Evolutionary conservation across 2,888 invertebrate species (phyloP).

Genomic region (Galerucella calmariensis): DNA sequence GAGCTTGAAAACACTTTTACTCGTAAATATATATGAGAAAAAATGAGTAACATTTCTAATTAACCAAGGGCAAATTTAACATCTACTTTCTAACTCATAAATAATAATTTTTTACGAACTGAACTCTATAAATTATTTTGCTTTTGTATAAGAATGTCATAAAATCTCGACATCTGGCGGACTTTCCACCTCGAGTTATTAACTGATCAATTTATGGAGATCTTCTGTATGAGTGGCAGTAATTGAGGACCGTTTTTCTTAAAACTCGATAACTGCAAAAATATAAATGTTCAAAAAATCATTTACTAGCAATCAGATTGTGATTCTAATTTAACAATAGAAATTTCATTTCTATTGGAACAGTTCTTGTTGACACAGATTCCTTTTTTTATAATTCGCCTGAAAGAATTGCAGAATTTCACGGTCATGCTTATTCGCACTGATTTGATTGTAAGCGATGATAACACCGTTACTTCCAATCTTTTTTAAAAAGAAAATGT

Average conservation of each 20-base stretch:
- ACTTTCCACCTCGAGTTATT: background rate
- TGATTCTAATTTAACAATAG: background rate
- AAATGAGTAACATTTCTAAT: background rate
- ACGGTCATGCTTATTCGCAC: constrained; percentile 13
- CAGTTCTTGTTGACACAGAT: background rate
- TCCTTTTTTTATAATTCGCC: background rate
- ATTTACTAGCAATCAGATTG: no score
- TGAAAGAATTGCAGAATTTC: constrained; percentile 7
- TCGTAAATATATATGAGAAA: background rate
- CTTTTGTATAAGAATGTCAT: background rate
- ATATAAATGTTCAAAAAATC: no score
- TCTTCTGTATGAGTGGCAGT: background rate
- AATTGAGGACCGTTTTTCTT: no score
- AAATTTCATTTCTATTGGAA: background rate
- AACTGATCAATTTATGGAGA: background rate
- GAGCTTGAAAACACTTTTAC: constrained; percentile 7
- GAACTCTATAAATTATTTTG: background rate
- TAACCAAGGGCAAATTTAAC: background rate
- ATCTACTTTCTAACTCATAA: constrained; percentile 1
- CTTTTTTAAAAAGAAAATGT: background rate
- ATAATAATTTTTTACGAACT: background rate
- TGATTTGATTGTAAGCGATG: constrained; percentile 26
- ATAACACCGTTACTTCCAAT: constrained; percentile 22
- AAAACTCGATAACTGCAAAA: no score
- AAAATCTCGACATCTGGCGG: background rate